These are phyloP conservation scores for Ichneumoninae sp. DNA, from an alignment of 2,888 invertebrate species.

Conservation along the genomic window DNA sequence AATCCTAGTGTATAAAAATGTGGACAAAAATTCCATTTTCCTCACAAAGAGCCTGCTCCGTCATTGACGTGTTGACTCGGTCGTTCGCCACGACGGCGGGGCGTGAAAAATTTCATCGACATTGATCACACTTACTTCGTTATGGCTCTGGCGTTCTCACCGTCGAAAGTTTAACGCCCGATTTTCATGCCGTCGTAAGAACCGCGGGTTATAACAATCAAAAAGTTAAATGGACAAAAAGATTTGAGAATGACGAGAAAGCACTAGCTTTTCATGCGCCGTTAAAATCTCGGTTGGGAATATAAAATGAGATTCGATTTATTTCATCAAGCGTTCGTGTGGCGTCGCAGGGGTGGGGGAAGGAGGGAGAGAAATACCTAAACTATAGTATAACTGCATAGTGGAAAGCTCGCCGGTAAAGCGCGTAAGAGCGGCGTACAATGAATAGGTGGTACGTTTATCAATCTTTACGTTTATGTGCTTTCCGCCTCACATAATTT, in stretches of 20 bases:
- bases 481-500: conserved; percentile 58
- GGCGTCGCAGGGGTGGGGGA: too few species aligned
- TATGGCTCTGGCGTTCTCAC: not conserved
- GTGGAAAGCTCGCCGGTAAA: conserved; percentile 31
- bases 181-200: conserved; percentile 30
- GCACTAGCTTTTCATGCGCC: conserved; percentile 18
- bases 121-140: conserved; percentile 16
- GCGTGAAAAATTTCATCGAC: not conserved
- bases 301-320: conserved; percentile 38
- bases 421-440: conserved; percentile 10
- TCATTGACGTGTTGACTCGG: too few species aligned
- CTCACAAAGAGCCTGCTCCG: too few species aligned
- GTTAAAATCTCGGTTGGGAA: conserved; percentile 44
- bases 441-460: conserved; percentile 58
- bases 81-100: not conserved
- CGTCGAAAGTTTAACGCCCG: conserved; percentile 16
- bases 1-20: too few species aligned
- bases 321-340: conserved; percentile 25
- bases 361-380: not conserved
- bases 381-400: conserved; percentile 40
- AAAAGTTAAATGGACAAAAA: conserved; percentile 1
- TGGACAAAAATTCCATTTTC: too few species aligned
- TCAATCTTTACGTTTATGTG: conserved; percentile 63
- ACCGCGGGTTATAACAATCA: not conserved
- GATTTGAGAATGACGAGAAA: not conserved